Conservation (phyloP, 2,797 vertebrate species). For the Varecia variegata region DNA sequence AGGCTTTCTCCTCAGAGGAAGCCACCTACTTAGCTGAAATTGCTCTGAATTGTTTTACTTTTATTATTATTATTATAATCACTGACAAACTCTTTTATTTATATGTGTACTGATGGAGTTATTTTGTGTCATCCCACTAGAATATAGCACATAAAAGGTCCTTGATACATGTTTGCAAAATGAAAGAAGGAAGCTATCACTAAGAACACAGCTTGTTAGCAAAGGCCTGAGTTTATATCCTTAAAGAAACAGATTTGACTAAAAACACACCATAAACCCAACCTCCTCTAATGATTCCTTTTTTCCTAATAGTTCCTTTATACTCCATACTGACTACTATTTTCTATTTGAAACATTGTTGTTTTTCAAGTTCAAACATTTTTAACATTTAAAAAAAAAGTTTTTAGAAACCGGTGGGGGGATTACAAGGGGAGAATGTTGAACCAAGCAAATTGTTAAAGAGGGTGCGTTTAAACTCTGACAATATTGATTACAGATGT, state of each 20-base stretch:
- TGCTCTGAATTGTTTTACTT: not conserved
- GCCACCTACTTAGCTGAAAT: not conserved
- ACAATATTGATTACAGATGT: not conserved
- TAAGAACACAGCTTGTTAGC: not conserved
- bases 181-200: not conserved
- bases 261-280: not conserved
- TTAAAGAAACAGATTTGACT: not conserved
- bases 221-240: not conserved
- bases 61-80: not conserved
- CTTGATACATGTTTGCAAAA: not conserved
- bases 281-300: not conserved
- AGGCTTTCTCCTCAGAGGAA: not conserved
- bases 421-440: not conserved
- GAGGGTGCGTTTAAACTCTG: not conserved
- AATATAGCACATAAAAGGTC: not conserved
- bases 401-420: not conserved
- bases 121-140: not conserved
- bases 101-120: not conserved
- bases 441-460: not conserved
- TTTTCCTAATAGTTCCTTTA: not conserved
- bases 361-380: not conserved
- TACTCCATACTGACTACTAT: not conserved
- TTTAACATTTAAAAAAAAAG: not conserved
- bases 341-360: not conserved
- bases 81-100: not conserved